phyloP scores from a whole-genome alignment of 2,888 invertebrate genomes.

The Ectobius pallidus region DNA sequence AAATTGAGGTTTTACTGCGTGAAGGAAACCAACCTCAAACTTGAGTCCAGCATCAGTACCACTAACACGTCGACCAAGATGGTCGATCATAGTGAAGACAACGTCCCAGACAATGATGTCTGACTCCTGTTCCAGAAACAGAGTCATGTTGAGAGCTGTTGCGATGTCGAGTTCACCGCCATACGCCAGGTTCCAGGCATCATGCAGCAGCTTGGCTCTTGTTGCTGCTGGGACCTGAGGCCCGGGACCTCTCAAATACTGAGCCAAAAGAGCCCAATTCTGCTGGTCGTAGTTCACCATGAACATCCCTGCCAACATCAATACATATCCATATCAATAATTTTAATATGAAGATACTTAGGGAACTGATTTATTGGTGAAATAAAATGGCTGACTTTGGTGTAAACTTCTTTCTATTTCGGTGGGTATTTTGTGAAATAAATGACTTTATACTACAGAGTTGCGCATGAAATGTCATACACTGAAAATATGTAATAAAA shows the following conservation, averaged over 20 bases:
- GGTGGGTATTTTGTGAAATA: too few relatives aligned
- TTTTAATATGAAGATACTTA: too few relatives aligned
- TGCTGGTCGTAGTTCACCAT: constrained; percentile 80
- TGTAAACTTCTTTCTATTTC: too few relatives aligned
- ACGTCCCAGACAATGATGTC: constrained; percentile 83
- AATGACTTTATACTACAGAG: too few relatives aligned
- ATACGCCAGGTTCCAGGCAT: constrained; percentile 79
- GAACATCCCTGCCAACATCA: constrained; percentile 77
- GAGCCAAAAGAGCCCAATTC: constrained; percentile 77
- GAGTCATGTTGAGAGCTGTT: constrained; percentile 78
- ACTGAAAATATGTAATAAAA: too few relatives aligned
- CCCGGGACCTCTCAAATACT: constrained; percentile 57
- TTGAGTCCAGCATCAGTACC: constrained; percentile 64
- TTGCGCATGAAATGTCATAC: too few relatives aligned
- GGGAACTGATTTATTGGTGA: too few relatives aligned
- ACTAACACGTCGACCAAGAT: constrained; percentile 76
- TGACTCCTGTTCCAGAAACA: constrained; percentile 71
- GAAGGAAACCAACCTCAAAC: constrained; percentile 68
- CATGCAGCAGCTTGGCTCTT: constrained; percentile 75
- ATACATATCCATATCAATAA: too few relatives aligned
- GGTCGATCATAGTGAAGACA: constrained; percentile 82
- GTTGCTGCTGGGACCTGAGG: constrained; percentile 65
- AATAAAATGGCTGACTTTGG: too few relatives aligned
- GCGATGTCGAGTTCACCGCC: constrained; percentile 78
- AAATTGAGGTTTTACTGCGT: too few relatives aligned